These are phyloP conservation scores for Pandemis cinnamomeana DNA, from an alignment of 2,888 invertebrate species.

Conservation along the genomic window DNA sequence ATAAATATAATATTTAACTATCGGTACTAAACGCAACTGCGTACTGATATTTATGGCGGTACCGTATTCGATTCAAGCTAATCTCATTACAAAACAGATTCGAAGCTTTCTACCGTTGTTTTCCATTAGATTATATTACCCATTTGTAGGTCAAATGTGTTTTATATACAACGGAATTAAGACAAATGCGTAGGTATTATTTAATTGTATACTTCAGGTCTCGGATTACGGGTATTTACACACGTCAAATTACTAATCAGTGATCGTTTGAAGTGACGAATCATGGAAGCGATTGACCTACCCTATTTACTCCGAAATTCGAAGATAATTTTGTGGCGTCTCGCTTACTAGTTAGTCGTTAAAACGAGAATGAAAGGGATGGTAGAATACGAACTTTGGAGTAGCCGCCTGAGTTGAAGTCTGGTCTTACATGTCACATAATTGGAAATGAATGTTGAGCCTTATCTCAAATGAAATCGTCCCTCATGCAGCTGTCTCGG, in stretches of 20 bases:
- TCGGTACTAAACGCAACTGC: background rate
- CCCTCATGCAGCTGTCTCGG: no score
- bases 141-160: background rate
- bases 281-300: no score
- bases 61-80: constrained; percentile 33
- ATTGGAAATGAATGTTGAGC: no score
- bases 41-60: constrained; percentile 14
- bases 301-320: no score
- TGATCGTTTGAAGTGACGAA: background rate
- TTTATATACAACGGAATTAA: background rate
- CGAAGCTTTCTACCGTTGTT: background rate
- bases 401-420: no score
- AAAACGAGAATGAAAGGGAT: no score
- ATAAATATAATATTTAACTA: background rate
- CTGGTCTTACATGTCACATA: no score
- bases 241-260: background rate
- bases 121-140: constrained; percentile 7
- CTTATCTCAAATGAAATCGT: no score
- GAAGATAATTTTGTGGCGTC: no score
- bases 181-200: background rate
- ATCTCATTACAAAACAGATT: background rate
- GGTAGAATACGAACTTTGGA: no score
- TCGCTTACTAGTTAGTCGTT: no score
- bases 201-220: background rate
- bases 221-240: background rate